Evolutionary conservation across 2,113 vertebrate genomes (phyloP), one percentile per base, ranked within the genome.

Genomic region (Camarhynchus parvulus): DNA sequence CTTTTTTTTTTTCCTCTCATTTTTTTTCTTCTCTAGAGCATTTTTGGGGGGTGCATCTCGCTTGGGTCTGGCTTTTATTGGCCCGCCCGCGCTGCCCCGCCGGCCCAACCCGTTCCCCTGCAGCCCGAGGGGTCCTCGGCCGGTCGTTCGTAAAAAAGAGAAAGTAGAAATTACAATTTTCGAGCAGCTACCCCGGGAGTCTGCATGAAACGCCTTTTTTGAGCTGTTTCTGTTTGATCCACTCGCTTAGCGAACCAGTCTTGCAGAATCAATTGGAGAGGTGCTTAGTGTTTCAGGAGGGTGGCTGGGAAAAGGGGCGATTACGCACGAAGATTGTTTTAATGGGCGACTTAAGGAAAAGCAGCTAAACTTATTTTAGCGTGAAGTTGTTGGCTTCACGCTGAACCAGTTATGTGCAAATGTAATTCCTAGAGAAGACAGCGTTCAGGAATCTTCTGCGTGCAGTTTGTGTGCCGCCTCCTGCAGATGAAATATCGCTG

Each of bases 401-500:
- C 56, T 68, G 74, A 70, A 61, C 20, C 81, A 35, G 37, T 69
- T 75, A 28, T 1, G 44, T 76, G 15, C 47, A 55, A 41, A 55
- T 63, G 42, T 39, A 46, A 56, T 83, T 88, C 53, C 41, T 41
- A 85, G 67, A 35, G 35, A 76, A 84, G 83, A 31, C 73, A 81
- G 27, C 35, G 2, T 94, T 95, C 95, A 95, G 3, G 94, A 94
- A 95, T 90, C 77, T 96, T 95, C 91, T 92, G 55, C 1, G 1
- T 81, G 80, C 61, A 22, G 64, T 87, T 93, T 41, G 47, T 46
- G 50, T 73, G 58, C 90, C 23, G 35, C 75, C 88, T 97, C 50
- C 79, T 95, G 83, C 79, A 46, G 89, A 94, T 74, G 64, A n/a
- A 78, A 80, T 58, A 41, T 8, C 24, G 5, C 23, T 33, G 53